A percentile compares a stretch with the other conserved stretches of the same genome.
Evolutionary conservation across 2,888 invertebrate species (phyloP).

Genomic region (Synergus gifuensis): DNA sequence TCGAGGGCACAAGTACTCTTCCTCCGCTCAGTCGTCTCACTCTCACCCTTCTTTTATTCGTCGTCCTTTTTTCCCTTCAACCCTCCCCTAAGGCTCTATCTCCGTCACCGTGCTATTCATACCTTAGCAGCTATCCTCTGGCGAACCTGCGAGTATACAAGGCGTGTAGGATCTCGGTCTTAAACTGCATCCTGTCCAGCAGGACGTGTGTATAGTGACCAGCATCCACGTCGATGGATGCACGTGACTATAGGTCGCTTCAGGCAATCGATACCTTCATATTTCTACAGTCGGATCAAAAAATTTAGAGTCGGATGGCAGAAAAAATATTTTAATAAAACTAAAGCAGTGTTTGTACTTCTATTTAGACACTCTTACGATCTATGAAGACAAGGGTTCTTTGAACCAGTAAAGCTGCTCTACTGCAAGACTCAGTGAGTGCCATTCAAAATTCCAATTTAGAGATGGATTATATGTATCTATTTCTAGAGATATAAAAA

Average conservation of each 20-base stretch:
- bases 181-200: constrained; percentile 57
- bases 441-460: too few relatives aligned
- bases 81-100: constrained; percentile 39
- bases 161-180: constrained; percentile 54
- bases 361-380: too few relatives aligned
- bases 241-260: constrained; percentile 50
- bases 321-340: neutral
- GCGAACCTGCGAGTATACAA: constrained; percentile 53
- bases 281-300: constrained; percentile 46
- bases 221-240: constrained; percentile 49
- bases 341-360: too few relatives aligned
- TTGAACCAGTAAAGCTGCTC: too few relatives aligned
- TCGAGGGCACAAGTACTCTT: constrained; percentile 52
- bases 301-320: constrained; percentile 47
- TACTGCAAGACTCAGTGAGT: too few relatives aligned
- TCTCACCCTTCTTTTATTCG: neutral
- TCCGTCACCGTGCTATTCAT: constrained; percentile 40
- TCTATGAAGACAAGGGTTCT: too few relatives aligned
- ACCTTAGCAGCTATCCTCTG: constrained; percentile 49
- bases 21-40: neutral
- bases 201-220: constrained; percentile 33
- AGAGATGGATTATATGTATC: too few relatives aligned
- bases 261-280: constrained; percentile 51
- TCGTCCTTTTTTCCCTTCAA: constrained; percentile 12
- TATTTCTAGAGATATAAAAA: too few relatives aligned